Evolutionary conservation across 2,797 vertebrate genomes (phyloP).

Genomic region (Austrolebias charrua): DNA sequence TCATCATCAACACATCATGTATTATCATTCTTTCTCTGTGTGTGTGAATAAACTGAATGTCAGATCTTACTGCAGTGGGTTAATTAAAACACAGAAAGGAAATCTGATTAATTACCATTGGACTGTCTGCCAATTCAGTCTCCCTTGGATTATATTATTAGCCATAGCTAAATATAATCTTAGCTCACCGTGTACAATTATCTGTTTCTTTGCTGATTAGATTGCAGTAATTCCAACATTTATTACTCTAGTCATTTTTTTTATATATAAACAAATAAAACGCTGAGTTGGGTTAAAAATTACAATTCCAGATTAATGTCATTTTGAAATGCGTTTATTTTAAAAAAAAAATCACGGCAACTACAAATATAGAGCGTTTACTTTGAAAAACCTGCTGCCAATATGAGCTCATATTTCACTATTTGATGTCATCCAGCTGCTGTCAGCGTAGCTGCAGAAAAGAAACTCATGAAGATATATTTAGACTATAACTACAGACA

Average conservation of each 20-base stretch:
- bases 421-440: constrained; percentile 18
- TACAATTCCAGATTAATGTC: constrained; percentile 5
- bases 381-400: constrained; percentile 9
- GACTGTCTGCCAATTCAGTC: not conserved
- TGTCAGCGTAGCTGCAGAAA: not conserved
- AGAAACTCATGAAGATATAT: not conserved
- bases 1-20: too few relatives aligned
- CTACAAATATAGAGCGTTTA: constrained; percentile 36
- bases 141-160: not conserved
- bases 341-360: too few relatives aligned
- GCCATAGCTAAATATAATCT: not conserved
- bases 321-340: too few relatives aligned
- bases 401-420: constrained; percentile 10
- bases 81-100: not conserved
- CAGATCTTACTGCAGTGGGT: not conserved
- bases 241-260: not conserved
- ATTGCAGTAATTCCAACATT: constrained; percentile 3
- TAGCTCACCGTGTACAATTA: not conserved
- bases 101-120: too few relatives aligned
- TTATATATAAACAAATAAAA: not conserved
- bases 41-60: not conserved
- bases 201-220: not conserved
- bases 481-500: not conserved
- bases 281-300: constrained; percentile 4
- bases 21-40: too few relatives aligned